Evolutionary conservation across 2,888 invertebrate genomes (phyloP), one percentile per base, ranked within the genome.

Genomic region (Polietes domitor): DNA sequence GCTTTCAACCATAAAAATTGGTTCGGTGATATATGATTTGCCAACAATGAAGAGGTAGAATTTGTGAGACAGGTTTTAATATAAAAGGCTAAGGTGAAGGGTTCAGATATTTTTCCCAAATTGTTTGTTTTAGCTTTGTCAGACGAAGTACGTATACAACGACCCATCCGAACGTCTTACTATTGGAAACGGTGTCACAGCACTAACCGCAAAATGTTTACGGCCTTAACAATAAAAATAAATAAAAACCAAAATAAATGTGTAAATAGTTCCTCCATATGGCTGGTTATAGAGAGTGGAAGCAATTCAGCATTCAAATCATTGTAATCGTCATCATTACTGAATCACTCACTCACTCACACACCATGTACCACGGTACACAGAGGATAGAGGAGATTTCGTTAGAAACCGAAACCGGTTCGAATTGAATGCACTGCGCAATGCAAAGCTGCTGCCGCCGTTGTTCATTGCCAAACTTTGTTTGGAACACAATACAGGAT

Each of bases 321-420:
- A 53, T 53, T 10, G 26, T 26, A 12, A 15, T 26, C 21, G 26
- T 58, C 58, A 26, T 26, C 58, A 26, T 15, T 15, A 26, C 4
- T 24, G 53, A 19, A 21, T 53, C 21, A 58, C 47, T n/a, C 32
- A 32, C 32, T 32, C 32, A 32, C 32, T 32, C 4, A 32, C 5
- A 32, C 5, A 4, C 1, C 58, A 58, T 55, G 24, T n/a, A n/a
- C 24, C 2, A 6, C 21, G 24, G n/a, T 17, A 37, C 37, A 37
- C 37, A 37, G 10, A n/a, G n/a, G n/a, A 37, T 37, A 37, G 12
- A 53, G 9, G n/a, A 50, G 9, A 58, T 26, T 58, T 26, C 15
- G 24, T 58, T 58, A 24, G 26, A 58, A 58, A 58, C 58, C 58
- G 26, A 58, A 58, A 58, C 58, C 58, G 58, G 58, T 58, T 58